Evolutionary conservation across 1,140 invertebrate species (phyloP).

Genomic region (Aphaenogaster floridana): DNA sequence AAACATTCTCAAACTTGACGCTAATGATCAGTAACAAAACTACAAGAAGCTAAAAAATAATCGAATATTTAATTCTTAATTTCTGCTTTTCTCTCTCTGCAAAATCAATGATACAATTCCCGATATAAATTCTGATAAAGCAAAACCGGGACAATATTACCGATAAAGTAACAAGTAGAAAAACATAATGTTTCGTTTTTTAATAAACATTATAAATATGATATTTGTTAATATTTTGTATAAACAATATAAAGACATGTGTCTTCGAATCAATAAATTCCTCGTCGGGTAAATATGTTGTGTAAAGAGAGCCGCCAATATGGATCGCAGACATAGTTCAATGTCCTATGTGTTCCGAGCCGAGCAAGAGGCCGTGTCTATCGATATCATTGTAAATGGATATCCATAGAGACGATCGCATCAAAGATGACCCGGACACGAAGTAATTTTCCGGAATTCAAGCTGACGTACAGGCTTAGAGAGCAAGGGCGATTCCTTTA

Average conservation of each 20-base stretch:
- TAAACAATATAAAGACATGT: not conserved
- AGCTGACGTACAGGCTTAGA: constrained; percentile 41
- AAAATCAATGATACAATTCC: not conserved
- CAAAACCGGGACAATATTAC: not conserved
- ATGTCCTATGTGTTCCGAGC: constrained; percentile 31
- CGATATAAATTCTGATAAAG: not conserved
- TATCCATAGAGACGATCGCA: constrained; percentile 60
- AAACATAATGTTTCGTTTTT: not conserved
- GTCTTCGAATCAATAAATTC: constrained; percentile 35
- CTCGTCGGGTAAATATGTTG: constrained; percentile 20
- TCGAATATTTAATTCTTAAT: not conserved
- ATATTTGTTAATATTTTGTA: not conserved
- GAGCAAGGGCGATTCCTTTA: constrained; percentile 9
- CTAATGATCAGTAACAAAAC: not conserved
- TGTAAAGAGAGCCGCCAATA: constrained; percentile 35
- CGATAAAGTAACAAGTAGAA: constrained; percentile 1
- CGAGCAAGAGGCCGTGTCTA: constrained; percentile 44
- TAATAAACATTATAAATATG: not conserved
- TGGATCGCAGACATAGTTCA: constrained; percentile 35
- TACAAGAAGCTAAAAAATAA: not conserved
- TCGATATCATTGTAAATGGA: constrained; percentile 60
- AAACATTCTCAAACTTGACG: constrained; percentile 22
- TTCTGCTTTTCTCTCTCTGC: not conserved
- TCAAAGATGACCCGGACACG: constrained; percentile 56
- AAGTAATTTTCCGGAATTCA: constrained; percentile 63